Conservation (phyloP, 2,888 invertebrate genomes). For the Lithophane socia region DNA sequence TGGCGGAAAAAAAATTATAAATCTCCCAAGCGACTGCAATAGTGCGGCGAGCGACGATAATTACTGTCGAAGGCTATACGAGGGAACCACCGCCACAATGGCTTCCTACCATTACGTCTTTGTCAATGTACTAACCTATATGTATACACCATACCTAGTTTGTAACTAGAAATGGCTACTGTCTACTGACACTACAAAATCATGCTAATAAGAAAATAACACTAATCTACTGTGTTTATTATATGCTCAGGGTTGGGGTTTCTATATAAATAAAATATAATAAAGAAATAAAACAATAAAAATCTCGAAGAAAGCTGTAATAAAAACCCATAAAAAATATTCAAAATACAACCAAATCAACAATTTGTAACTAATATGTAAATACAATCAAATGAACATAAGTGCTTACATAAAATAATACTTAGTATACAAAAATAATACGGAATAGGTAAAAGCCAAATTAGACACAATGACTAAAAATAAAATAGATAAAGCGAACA, state of each 20-base stretch:
- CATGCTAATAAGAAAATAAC: slow-evolving; percentile 21
- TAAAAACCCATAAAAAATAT: slow-evolving; percentile 67
- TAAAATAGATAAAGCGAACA: slow-evolving; percentile 62
- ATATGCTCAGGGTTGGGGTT: slow-evolving; percentile 18
- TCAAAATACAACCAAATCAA: slow-evolving; percentile 68
- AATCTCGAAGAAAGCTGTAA: slow-evolving; percentile 73
- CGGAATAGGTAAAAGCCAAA: slow-evolving; percentile 57
- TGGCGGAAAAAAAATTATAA: slow-evolving; percentile 66
- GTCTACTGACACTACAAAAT: slow-evolving; percentile 21
- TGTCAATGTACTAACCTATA: slow-evolving; percentile 57
- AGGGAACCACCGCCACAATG: slow-evolving; percentile 79
- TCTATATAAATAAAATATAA: slow-evolving; percentile 26
- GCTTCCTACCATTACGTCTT: slow-evolving; percentile 77
- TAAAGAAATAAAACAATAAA: slow-evolving; percentile 77
- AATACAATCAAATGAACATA: slow-evolving; percentile 62
- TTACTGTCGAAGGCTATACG: slow-evolving; percentile 80
- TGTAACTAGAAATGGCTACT: slow-evolving; percentile 37
- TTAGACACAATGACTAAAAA: slow-evolving; percentile 57
- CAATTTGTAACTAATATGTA: slow-evolving; percentile 58
- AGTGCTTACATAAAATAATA: slow-evolving; percentile 63
- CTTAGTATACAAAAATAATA: slow-evolving; percentile 61
- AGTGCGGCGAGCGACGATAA: slow-evolving; percentile 73
- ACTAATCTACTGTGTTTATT: slow-evolving; percentile 9
- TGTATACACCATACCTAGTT: slow-evolving; percentile 45
- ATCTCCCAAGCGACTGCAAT: slow-evolving; percentile 65